phyloP scores from a whole-genome alignment of 1,140 invertebrate species.

The Drosophila burlai region DNA sequence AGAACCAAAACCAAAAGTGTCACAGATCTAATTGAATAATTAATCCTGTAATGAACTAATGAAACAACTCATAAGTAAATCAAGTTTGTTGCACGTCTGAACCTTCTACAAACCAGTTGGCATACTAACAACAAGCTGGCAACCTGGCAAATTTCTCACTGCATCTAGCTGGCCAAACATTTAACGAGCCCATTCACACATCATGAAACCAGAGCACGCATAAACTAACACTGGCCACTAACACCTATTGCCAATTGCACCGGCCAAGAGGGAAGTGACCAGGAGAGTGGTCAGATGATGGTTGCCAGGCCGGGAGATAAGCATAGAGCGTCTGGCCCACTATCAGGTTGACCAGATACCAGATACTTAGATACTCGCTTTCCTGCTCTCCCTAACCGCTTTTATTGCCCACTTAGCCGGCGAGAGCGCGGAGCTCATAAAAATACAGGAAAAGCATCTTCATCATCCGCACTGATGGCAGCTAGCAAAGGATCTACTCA shows the following conservation, averaged over 20 bases:
- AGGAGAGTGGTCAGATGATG: conserved; percentile 63
- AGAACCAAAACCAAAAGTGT: not conserved
- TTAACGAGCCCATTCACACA: conserved; percentile 53
- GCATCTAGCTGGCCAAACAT: conserved; percentile 36
- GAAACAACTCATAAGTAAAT: conserved; percentile 16
- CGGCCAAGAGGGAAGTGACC: conserved; percentile 39
- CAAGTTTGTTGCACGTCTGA: not conserved
- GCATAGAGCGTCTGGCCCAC: conserved; percentile 37
- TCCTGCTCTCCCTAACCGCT: conserved; percentile 18
- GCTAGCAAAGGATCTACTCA: conserved; percentile 46
- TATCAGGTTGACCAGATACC: conserved; percentile 39
- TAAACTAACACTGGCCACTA: conserved; percentile 50
- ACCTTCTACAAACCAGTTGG: conserved; percentile 28
- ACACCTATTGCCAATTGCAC: conserved; percentile 34
- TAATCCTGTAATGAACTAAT: not conserved
- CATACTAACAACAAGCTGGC: not conserved
- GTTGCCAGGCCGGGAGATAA: conserved; percentile 40
- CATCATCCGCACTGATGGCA: conserved; percentile 43
- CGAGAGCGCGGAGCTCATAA: conserved; percentile 24
- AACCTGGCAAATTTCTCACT: conserved; percentile 42
- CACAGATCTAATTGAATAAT: not conserved
- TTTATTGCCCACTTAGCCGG: conserved; percentile 46
- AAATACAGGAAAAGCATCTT: conserved; percentile 63
- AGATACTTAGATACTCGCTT: conserved; percentile 28
- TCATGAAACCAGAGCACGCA: conserved; percentile 57